Percentiles rank a stretch among this genome's conserved stretches.
Conservation (phyloP, 2,113 vertebrate species). For the Psophia crepitans region DNA sequence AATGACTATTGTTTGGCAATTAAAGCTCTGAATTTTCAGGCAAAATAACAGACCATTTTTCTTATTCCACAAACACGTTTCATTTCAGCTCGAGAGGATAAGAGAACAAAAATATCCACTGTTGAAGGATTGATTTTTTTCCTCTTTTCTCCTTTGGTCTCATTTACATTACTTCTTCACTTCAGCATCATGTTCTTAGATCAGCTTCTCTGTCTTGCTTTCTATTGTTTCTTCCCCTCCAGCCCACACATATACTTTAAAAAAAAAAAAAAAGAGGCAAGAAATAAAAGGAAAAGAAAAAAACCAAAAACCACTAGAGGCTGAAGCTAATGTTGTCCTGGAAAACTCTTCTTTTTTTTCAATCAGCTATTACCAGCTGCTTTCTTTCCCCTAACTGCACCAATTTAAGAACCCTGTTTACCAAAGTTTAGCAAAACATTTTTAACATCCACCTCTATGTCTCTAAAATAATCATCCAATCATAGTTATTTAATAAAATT, state of each 20-base stretch:
- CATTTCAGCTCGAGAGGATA: not conserved
- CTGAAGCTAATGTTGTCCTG: not conserved
- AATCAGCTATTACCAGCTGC: not conserved
- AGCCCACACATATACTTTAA: not conserved
- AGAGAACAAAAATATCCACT: not conserved
- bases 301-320: not conserved
- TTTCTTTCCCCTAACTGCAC: not conserved
- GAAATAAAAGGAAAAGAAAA: not conserved
- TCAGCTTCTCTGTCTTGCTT: not conserved
- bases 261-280: not conserved
- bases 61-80: not conserved
- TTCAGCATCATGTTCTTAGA: not conserved
- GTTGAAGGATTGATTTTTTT: not conserved
- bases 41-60: not conserved
- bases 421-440: not conserved
- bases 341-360: not conserved
- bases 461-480: not conserved
- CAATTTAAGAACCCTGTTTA: not conserved
- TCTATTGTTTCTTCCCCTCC: not conserved
- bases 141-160: not conserved
- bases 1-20: constrained; percentile 42
- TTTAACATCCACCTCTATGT: not conserved
- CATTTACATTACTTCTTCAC: not conserved
- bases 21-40: constrained; percentile 23
- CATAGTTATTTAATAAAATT: not conserved